Base-by-base conservation (phyloP, 2,113 vertebrate species). In the Lagopus leucura region DNA sequence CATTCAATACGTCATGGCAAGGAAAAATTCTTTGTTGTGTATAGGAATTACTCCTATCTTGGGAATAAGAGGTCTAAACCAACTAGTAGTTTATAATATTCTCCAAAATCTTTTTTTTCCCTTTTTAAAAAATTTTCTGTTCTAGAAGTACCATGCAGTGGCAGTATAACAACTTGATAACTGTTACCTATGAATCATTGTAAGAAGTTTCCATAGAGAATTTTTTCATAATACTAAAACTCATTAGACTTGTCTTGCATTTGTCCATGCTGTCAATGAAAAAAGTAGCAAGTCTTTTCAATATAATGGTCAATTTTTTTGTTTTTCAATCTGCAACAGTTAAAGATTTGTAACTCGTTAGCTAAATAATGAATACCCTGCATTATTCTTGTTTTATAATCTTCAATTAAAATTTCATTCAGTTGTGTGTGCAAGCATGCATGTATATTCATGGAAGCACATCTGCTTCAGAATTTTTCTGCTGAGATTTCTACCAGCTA, bases 191-290 rank as follows among this genome's bases (percentile, higher is more conserved):
- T 58, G 61, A 45, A 4, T 76, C 40, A 50, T 17, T 76, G 15
- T 34, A 50, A 81, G 42, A 82, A 60, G 10, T 42, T 70, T 71
- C 22, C 27, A 30, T 4, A 57, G 40, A 38, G 7, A 1, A 13
- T 27, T 63, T 64, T 76, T 64, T 34, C 36, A 38, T 52, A 72
- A 43, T 30, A 2, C 18, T 38, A 40, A 66, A 81, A 32, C 7
- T 21, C 17, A 22, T 28, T 63, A 48, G 13, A 69, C 6, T 60
- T 69, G 6, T n/a, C n/a, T 64, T 58, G 12, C 10, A 13, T 75
- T 82, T 83, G 10, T 13, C 34, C 16, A 10, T 74, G 13, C 10
- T 67, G 10, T 43, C 0, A 0, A 30, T 34, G 17, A 32, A 71
- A 81, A 60, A 91, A 34, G 2, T 61, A 32, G 15, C 16, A 87